Evolutionary conservation across 2,797 vertebrate genomes (phyloP).

Genomic region (Trichosurus vulpecula): DNA sequence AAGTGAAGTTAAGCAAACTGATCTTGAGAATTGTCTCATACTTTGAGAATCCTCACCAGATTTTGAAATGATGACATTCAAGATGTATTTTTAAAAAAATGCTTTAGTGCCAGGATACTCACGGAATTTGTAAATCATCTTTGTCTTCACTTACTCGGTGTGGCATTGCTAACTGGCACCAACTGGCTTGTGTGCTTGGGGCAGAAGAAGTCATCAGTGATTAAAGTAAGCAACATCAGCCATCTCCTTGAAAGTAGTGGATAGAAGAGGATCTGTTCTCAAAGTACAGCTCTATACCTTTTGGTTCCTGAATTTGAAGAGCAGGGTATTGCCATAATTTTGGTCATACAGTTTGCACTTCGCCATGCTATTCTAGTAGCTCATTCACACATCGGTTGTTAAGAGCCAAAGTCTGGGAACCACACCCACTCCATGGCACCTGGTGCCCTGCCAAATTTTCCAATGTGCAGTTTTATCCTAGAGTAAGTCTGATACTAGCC

Average conservation of each 20-base stretch:
- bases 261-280: background rate
- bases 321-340: background rate
- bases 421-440: background rate
- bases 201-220: background rate
- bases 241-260: background rate
- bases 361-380: background rate
- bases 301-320: background rate
- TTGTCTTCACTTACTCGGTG: accelerated
- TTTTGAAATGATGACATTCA: background rate
- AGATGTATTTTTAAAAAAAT: background rate
- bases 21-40: background rate
- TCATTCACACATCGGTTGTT: background rate
- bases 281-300: background rate
- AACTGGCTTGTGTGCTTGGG: background rate
- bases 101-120: background rate
- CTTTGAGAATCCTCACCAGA: background rate
- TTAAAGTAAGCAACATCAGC: background rate
- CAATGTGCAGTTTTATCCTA: background rate
- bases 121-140: accelerated
- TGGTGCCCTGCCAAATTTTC: slow-evolving; percentile 14
- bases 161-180: background rate
- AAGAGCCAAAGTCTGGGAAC: slow-evolving; percentile 31
- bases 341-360: background rate
- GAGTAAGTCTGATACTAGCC: background rate
- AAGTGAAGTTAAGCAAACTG: background rate